Evolutionary conservation across 2,888 invertebrate genomes (phyloP).

Genomic region (Colostygia pectinataria): DNA sequence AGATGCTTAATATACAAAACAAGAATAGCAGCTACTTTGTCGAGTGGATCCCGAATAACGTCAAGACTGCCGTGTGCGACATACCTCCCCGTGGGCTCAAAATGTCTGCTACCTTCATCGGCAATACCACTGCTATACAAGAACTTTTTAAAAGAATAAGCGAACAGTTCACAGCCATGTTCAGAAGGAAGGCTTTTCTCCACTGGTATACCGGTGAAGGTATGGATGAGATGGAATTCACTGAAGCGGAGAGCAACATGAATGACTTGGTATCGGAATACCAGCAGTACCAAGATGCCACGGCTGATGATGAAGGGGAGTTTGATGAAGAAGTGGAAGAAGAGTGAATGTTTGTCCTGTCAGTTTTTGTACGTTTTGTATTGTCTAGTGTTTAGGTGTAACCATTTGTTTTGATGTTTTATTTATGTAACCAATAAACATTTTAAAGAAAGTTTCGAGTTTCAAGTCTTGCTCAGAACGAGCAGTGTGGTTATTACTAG

Average conservation of each 20-base stretch:
- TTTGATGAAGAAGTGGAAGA: conserved; percentile 89
- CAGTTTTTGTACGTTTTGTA: conserved; percentile 47
- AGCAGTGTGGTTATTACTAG: no score
- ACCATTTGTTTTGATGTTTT: conserved; percentile 43
- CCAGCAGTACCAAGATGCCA: conserved; percentile 95
- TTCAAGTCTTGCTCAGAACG: no score
- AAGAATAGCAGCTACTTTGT: conserved; percentile 91
- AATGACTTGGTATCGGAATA: conserved; percentile 94
- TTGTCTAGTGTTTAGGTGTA: conserved; percentile 58
- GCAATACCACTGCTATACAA: conserved; percentile 93
- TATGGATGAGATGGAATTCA: conserved; percentile 98
- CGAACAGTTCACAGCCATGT: conserved; percentile 95
- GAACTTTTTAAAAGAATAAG: conserved; percentile 93
- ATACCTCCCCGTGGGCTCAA: conserved; percentile 89
- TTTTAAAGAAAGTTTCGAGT: not conserved
- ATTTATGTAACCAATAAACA: conserved; percentile 32
- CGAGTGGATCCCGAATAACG: conserved; percentile 92
- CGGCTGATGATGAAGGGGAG: conserved; percentile 93
- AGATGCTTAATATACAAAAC: conserved; percentile 90
- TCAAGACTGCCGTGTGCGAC: conserved; percentile 91
- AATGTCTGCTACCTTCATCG: conserved; percentile 94
- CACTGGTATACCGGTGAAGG: conserved; percentile 98
- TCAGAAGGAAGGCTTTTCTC: conserved; percentile 96
- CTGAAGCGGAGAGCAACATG: conserved; percentile 97
- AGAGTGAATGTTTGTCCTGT: conserved; percentile 62